Evolutionary conservation across 2,888 invertebrate species (phyloP), one percentile per base, ranked within the genome.

Genomic region (Dione vanillae): DNA sequence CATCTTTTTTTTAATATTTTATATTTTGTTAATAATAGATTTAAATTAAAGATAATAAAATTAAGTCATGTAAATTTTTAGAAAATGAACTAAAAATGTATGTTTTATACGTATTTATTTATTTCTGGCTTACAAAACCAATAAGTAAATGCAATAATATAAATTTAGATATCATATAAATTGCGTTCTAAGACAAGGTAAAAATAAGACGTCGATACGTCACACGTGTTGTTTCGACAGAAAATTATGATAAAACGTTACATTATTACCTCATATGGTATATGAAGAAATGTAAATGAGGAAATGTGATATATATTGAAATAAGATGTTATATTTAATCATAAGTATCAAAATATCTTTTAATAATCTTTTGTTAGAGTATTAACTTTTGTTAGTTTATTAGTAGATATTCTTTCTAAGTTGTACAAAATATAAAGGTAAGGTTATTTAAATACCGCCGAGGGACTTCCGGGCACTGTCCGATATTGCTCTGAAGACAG

Each of bases 401-500:
- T 37, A 37, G 5, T 14, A 37, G 62, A 61, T 16, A 59, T 59
- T 1, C 0, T 47, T 20, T 37, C 20, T 41, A 52, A 11, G 43
- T 52, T 45, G 40, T 20, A 19, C 6, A 43, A 56, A 68, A 68
- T 14, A 56, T 68, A 66, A 68, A 73, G 71, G 65, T 61, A 61
- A 61, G 45, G 56, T 66, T 69, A 73, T 73, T 68, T 58, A 71
- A 73, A 71, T 71, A 62, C 68, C 61, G 51, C 40, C 52, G 35
- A 40, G 65, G 62, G 72, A 52, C 70, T 72, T 61, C 69, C 68
- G 59, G 69, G 54, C 65, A 67, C 66, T 47, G 58, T 43, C 65
- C 77, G 81, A 85, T 85, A 86, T 83, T 83, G 79, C 83, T 80
- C 77, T 78, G 85, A 86, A 85, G 88, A 89, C 89, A 88, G 86